phyloP scores from a whole-genome alignment of 2,888 invertebrate genomes.

The Folsomia candida region DNA sequence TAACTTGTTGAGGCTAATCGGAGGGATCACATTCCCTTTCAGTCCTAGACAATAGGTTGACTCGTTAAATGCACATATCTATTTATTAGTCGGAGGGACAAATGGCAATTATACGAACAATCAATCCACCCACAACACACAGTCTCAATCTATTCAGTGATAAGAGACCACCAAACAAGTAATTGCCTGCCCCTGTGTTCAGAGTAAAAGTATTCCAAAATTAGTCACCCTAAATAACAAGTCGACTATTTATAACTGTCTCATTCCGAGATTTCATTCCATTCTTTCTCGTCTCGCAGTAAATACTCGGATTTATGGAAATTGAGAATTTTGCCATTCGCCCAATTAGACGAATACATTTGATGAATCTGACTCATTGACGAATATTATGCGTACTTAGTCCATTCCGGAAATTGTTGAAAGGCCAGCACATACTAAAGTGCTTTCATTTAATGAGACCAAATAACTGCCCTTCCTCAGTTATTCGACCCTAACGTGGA shows the following conservation, averaged over 20 bases:
- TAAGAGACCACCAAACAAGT: neutral
- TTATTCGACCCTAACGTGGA: too few relatives aligned
- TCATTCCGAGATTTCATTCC: neutral
- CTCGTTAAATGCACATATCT: too few relatives aligned
- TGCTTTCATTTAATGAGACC: too few relatives aligned
- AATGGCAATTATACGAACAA: neutral
- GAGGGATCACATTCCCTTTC: neutral
- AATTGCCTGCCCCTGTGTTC: neutral
- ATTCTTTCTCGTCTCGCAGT: neutral
- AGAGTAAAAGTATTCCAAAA: too few relatives aligned
- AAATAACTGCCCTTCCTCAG: too few relatives aligned
- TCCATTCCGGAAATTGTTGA: neutral
- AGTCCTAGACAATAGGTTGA: too few relatives aligned
- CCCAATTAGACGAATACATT: neutral
- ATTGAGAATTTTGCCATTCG: neutral
- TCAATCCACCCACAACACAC: constrained; percentile 4
- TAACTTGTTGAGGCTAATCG: neutral
- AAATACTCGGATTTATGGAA: neutral
- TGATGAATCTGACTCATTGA: neutral
- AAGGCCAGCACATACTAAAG: too few relatives aligned
- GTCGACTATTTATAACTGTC: neutral
- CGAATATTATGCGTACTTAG: neutral
- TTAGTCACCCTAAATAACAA: neutral
- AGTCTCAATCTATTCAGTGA: neutral
- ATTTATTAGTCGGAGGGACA: neutral